Conservation (phyloP, 2,888 invertebrate genomes). For the Ennomos erosarius region DNA sequence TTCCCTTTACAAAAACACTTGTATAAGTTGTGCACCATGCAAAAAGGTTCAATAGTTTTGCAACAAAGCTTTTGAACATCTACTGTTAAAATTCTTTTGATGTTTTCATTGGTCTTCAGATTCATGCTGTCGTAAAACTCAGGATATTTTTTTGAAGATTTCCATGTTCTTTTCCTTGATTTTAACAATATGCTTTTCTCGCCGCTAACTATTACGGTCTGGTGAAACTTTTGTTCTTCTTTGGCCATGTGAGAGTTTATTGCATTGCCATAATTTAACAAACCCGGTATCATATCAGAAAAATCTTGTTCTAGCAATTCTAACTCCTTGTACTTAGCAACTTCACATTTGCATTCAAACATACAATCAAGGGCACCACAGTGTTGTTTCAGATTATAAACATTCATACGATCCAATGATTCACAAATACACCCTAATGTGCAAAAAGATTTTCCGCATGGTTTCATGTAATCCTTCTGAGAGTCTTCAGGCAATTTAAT, state of each 20-base stretch:
- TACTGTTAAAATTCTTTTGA: constrained; percentile 52
- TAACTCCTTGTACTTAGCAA: constrained; percentile 58
- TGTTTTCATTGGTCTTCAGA: constrained; percentile 52
- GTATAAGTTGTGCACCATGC: constrained; percentile 88
- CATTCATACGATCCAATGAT: constrained; percentile 82
- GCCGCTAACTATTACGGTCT: constrained; percentile 88
- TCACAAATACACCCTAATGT: constrained; percentile 88
- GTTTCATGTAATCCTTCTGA: constrained; percentile 32
- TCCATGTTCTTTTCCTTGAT: constrained; percentile 83
- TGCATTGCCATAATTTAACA: constrained; percentile 77
- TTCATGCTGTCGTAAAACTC: constrained; percentile 76
- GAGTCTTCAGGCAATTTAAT: constrained; percentile 77
- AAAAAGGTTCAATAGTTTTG: constrained; percentile 85
- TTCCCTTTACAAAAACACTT: constrained; percentile 87
- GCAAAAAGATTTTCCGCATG: constrained; percentile 85
- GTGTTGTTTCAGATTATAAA: constrained; percentile 79
- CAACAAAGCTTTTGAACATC: constrained; percentile 57
- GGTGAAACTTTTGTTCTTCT: constrained; percentile 89
- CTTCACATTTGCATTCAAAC: constrained; percentile 80
- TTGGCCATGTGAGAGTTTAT: constrained; percentile 85
- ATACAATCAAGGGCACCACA: constrained; percentile 87
- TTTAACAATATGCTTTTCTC: constrained; percentile 88
- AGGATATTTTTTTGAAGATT: constrained; percentile 86
- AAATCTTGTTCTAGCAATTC: constrained; percentile 53
- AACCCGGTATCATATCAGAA: constrained; percentile 59